Percentiles rank a stretch among this genome's conserved stretches.
phyloP scores from a whole-genome alignment of 1,140 invertebrate genomes.

The Trichoplusia ni region DNA sequence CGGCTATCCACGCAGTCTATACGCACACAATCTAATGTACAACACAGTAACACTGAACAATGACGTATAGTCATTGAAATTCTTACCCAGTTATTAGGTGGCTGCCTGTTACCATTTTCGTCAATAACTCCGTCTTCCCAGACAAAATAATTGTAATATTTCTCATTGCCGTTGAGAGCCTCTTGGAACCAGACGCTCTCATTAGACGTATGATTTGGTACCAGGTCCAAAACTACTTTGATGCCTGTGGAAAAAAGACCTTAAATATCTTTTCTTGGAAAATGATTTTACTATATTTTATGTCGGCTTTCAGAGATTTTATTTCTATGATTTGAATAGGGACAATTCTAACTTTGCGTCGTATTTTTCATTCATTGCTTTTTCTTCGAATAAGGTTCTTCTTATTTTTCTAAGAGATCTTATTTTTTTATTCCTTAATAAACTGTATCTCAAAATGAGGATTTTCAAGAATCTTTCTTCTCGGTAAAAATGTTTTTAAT shows the following conservation, averaged over 20 bases:
- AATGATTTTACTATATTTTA: not conserved
- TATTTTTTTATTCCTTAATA: not conserved
- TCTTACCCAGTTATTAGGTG: slow-evolving; percentile 87
- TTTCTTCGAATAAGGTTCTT: slow-evolving; percentile 3
- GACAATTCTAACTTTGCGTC: slow-evolving; percentile 8
- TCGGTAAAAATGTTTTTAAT: too few relatives aligned
- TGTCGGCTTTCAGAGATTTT: not conserved
- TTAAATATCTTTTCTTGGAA: not conserved
- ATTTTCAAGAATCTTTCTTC: too few relatives aligned
- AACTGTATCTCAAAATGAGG: not conserved
- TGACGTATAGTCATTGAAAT: slow-evolving; percentile 1
- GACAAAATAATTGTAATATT: slow-evolving; percentile 86
- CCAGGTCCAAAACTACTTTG: slow-evolving; percentile 84
- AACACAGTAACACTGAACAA: not conserved
- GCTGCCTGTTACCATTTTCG: slow-evolving; percentile 72
- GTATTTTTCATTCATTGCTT: not conserved
- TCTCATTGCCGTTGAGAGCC: slow-evolving; percentile 81
- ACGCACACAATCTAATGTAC: too few relatives aligned
- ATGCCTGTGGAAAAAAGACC: slow-evolving; percentile 46
- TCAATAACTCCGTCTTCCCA: slow-evolving; percentile 83
- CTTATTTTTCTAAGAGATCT: not conserved
- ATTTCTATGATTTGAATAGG: not conserved
- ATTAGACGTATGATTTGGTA: slow-evolving; percentile 87
- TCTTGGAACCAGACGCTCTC: slow-evolving; percentile 87
- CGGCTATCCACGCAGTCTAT: too few relatives aligned